Conservation (phyloP, 2,797 vertebrate species). For the Carapus acus region DNA sequence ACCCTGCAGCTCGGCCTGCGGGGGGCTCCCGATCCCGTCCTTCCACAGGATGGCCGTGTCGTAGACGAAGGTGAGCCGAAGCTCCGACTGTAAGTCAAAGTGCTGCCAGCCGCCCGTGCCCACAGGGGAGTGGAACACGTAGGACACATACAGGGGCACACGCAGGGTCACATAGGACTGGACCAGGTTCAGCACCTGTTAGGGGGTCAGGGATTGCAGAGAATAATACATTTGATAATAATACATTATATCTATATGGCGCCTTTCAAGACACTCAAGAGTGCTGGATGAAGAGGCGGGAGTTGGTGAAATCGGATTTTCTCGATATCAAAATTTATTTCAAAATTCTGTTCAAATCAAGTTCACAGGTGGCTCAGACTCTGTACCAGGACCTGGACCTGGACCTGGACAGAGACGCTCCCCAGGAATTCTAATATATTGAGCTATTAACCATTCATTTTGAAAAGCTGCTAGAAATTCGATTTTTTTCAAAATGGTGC, state of each 20-base stretch:
- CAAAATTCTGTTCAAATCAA: no score
- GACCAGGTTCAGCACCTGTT: conserved; percentile 88
- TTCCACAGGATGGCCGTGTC: conserved; percentile 95
- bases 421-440: no score
- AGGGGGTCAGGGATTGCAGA: background rate
- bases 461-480: no score
- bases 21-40: conserved; percentile 88
- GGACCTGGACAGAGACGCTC: no score
- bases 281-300: no score
- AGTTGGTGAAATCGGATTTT: no score
- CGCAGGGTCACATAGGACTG: conserved; percentile 93
- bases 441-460: no score
- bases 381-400: no score
- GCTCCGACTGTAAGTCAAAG: conserved; percentile 90
- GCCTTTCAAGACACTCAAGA: no score
- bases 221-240: background rate
- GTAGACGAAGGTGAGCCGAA: conserved; percentile 91
- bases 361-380: no score
- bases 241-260: background rate
- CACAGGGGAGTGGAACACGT: conserved; percentile 88
- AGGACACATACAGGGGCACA: conserved; percentile 90
- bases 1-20: conserved; percentile 89
- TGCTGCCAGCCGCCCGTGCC: conserved; percentile 91
- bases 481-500: no score
- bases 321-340: no score